Percentiles rank a stretch among this genome's conserved stretches.
Conservation (phyloP, 2,797 vertebrate species). For the Clarias platycephalus region DNA sequence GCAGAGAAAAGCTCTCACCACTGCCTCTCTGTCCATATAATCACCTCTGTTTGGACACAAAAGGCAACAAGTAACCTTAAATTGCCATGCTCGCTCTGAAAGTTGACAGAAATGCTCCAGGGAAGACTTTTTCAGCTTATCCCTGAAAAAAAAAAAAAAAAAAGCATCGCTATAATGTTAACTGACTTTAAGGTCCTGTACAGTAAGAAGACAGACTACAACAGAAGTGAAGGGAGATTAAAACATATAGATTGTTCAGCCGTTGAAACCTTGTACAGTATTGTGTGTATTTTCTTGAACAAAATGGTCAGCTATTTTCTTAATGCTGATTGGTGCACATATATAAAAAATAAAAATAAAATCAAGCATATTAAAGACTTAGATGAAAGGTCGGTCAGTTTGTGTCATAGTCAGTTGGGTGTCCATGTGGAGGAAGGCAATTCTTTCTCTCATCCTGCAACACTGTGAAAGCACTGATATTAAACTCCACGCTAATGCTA, state of each 20-base stretch:
- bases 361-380: too few relatives aligned
- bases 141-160: neutral
- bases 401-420: too few relatives aligned
- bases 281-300: neutral
- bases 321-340: neutral
- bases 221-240: neutral
- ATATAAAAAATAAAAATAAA: neutral
- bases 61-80: constrained; percentile 21
- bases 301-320: neutral
- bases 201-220: neutral
- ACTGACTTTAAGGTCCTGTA: neutral
- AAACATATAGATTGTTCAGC: neutral
- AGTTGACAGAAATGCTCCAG: constrained; percentile 2
- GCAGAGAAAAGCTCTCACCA: constrained; percentile 30
- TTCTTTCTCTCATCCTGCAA: too few relatives aligned
- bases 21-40: constrained; percentile 21
- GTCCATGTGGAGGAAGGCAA: too few relatives aligned
- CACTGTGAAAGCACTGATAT: too few relatives aligned
- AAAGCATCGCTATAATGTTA: neutral
- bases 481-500: too few relatives aligned
- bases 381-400: neutral
- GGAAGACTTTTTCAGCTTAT: neutral
- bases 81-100: constrained; percentile 7
- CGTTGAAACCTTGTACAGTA: neutral
- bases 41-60: constrained; percentile 20